These are phyloP conservation scores for Chironomus tepperi DNA, from an alignment of 1,140 invertebrate species.

Conservation along the genomic window DNA sequence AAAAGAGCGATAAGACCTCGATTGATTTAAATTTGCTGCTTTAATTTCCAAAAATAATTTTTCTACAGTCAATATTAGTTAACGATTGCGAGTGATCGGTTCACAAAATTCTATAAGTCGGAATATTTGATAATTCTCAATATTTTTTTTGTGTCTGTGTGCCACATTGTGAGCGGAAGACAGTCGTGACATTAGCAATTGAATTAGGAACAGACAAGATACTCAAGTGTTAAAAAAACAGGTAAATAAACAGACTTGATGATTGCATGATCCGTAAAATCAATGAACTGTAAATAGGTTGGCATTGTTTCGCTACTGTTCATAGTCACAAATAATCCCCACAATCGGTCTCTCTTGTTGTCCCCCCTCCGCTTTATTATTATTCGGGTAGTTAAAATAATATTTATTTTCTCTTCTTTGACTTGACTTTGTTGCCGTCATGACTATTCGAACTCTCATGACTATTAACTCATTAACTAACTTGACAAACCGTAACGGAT, in stretches of 20 bases:
- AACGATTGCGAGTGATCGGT: conserved; percentile 3
- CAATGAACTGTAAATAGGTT: conserved; percentile 22
- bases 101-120: background rate
- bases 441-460: conserved; percentile 4
- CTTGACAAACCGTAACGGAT: conserved; percentile 23
- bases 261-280: conserved; percentile 18
- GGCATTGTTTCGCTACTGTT: background rate
- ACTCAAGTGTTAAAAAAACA: background rate
- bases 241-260: background rate
- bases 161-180: background rate
- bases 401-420: conserved; percentile 17
- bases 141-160: background rate
- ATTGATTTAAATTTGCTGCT: too few species aligned
- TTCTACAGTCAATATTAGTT: conserved; percentile 18
- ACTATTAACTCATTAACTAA: conserved; percentile 20
- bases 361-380: background rate
- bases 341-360: background rate
- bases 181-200: background rate
- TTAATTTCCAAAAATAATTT: too few species aligned
- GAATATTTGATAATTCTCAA: too few species aligned
- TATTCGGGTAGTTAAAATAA: conserved; percentile 11
- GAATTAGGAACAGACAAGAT: background rate
- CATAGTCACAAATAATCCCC: background rate
- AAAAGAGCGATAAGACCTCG: too few species aligned
- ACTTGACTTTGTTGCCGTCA: background rate